A percentile compares a stretch with the other conserved stretches of the same genome.
phyloP scores from a whole-genome alignment of 2,113 vertebrate species.

The Variabilichromis moorii region DNA sequence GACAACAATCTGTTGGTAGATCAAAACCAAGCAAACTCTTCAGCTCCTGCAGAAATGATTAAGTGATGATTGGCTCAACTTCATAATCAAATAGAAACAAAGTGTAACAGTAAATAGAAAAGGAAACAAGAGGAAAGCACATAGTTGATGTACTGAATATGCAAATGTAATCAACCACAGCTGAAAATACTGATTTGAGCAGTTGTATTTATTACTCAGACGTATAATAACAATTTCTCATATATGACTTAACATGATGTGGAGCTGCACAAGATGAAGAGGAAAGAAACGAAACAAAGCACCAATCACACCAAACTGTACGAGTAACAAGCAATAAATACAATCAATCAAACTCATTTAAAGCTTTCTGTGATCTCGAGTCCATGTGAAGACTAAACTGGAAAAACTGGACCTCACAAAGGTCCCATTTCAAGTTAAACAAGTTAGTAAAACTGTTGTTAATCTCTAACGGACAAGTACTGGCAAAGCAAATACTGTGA shows the following conservation, averaged over 20 bases:
- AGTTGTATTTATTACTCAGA: neutral
- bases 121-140: neutral
- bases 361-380: fast-evolving
- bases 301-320: fast-evolving
- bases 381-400: neutral
- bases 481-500: neutral
- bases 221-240: neutral
- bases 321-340: neutral
- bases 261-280: neutral
- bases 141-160: slow-evolving; percentile 7
- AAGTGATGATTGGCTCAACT: neutral
- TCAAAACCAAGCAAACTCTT: neutral
- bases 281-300: neutral
- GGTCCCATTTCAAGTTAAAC: neutral
- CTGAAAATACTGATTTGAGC: neutral
- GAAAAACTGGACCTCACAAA: neutral
- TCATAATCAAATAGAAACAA: neutral
- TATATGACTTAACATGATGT: neutral
- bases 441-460: neutral
- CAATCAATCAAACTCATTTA: neutral
- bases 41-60: neutral
- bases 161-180: slow-evolving; percentile 15
- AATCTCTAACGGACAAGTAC: neutral
- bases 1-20: neutral
- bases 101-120: neutral